Evolutionary conservation across 2,113 vertebrate species (phyloP), one percentile per base, ranked within the genome.

Genomic region (Alethe castanea): DNA sequence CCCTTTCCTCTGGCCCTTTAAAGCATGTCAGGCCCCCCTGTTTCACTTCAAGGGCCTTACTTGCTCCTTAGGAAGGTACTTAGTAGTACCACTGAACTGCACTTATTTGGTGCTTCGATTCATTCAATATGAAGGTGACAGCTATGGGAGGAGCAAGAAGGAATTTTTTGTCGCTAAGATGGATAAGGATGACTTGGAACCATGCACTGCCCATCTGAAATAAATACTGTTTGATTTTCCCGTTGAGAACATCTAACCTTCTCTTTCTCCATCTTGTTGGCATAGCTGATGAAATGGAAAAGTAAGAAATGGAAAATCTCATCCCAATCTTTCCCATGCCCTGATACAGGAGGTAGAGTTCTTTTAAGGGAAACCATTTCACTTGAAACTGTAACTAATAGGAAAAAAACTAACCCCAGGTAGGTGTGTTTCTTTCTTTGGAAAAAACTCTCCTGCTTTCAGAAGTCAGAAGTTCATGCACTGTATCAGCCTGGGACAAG

Each of bases 401-500:
- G 7, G 19, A 16, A 48, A 48, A 62, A 66, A n/a, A 33, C 1
- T 3, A 59, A 42, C 18, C 16, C 12, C 25, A 8, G 0, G 1
- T 11, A 26, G 44, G 17, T 8, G 11, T 4, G 36, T 35, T 79
- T 29, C 28, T 17, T 45, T 35, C n/a, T 60, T 53, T 11, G 18
- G 29, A 44, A 52, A 44, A 65, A 83, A 5, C 19, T 4, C 62
- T 77, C 6, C 40, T 65, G 23, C 42, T 54, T 25, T 36, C 64
- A 47, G 6, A 79, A 73, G 19, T 31, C 57, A 7, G 26, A 66
- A 33, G 16, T 45, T 66, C 45, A 35, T 0, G 4, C 5, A 38
- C 18, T 2, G 0, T 2, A 8, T 36, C 72, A 56, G 26, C 66
- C 53, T 45, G 1, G 0, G 24, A 38, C 10, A 14, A 47, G 40